Base-by-base conservation (phyloP, 1,140 invertebrate genomes). In the Drosophila kurseongensis region DNA sequence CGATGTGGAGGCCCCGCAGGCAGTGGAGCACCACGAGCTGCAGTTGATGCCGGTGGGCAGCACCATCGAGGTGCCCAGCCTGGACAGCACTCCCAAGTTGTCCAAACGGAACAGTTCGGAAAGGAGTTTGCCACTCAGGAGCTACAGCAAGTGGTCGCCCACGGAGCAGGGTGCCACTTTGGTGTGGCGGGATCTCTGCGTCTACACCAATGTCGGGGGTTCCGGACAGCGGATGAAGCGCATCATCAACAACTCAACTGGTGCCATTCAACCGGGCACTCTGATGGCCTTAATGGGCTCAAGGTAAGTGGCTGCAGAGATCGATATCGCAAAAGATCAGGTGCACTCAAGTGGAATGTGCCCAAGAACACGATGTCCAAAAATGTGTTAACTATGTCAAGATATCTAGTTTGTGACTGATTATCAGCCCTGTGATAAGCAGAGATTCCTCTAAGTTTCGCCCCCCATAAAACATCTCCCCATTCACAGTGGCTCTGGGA, bases 261-360 rank as follows among this genome's bases (percentile, higher is more conserved):
- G 96, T 23, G 96, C 94, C 67, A 96, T 97, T 0, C 95, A 95
- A 86, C 95, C 97, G 16, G 97, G 97, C 9, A 96, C 96, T 83
- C 93, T 99, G 61, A 95, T 97, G 66, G 98, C 97, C 4, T 94
- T 99, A 57, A 97, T 99, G 95, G 98, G 98, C 65, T 95, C 97
- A 35, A 98, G 96, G 95, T 96, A 93, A 93, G 82, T 16, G 32
- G 14, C 32, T 16, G 29, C 29, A 12, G 65, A 71, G 67, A 80
- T 85, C 50, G 66, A 84, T 83, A 75, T 5, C n/a, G 5, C 27
- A 23, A 23, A 23, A 23, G 32, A 16, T 47, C 40, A n/a, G 29
- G 45, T 40, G 47, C 27, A 56, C 7, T 36, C 32, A 14, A 59
- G 58, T 75, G 72, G 71, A 75, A 75, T 38, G 23, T 41, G 8